These are phyloP conservation scores for Coelinius sp. DNA, from an alignment of 2,888 invertebrate species.

Conservation along the genomic window DNA sequence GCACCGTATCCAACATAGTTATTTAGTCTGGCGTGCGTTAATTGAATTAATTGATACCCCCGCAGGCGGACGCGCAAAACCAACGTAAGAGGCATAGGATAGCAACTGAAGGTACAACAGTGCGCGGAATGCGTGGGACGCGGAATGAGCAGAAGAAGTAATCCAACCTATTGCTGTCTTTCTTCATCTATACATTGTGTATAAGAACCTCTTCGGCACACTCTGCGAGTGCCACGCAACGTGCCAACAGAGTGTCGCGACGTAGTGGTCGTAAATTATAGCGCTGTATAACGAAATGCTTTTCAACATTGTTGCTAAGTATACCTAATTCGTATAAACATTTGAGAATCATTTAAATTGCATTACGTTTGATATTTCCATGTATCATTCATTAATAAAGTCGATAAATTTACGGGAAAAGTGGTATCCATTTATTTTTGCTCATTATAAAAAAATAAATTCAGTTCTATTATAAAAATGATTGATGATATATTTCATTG, in stretches of 20 bases:
- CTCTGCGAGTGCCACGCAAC: neutral
- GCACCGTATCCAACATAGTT: constrained; percentile 27
- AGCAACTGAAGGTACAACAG: neutral
- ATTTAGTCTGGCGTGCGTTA: constrained; percentile 38
- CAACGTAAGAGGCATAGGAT: neutral
- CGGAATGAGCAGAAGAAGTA: constrained; percentile 7
- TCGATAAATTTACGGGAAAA: neutral
- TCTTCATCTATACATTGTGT: constrained; percentile 14
- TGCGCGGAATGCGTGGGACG: constrained; percentile 36
- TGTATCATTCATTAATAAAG: neutral
- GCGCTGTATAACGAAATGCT: constrained; percentile 16
- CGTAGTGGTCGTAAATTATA: constrained; percentile 28
- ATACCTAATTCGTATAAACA: constrained; percentile 9
- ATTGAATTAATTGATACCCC: constrained; percentile 40
- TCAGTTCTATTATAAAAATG: neutral
- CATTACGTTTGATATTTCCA: neutral
- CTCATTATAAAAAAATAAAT: neutral
- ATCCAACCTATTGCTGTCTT: constrained; percentile 9
- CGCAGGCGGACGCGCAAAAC: constrained; percentile 14
- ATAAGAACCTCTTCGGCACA: neutral
- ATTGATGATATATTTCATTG: too few relatives aligned
- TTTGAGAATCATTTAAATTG: neutral
- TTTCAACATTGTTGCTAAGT: constrained; percentile 17
- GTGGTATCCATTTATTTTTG: neutral
- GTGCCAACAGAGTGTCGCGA: constrained; percentile 35